phyloP scores from a whole-genome alignment of 2,888 invertebrate genomes.

The Scaptomyza flava region DNA sequence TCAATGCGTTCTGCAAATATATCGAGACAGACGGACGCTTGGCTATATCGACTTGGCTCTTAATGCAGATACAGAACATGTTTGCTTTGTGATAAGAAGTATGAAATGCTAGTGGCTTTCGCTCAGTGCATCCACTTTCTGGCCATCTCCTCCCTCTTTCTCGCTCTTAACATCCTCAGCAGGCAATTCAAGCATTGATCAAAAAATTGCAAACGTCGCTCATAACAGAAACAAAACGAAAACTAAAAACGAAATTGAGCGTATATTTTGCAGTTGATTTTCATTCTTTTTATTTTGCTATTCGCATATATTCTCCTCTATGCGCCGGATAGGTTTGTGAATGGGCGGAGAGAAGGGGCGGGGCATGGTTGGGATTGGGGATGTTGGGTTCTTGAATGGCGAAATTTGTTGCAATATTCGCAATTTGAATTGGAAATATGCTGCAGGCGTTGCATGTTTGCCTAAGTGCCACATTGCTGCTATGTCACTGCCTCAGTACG shows the following conservation, averaged over 20 bases:
- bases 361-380: not conserved
- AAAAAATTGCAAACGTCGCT: constrained; percentile 49
- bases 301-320: constrained; percentile 2
- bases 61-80: too few species aligned
- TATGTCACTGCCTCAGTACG: constrained; percentile 14
- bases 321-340: not conserved
- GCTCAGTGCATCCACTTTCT: not conserved
- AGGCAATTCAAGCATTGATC: constrained; percentile 57
- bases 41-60: too few species aligned
- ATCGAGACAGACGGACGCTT: too few species aligned
- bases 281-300: constrained; percentile 27
- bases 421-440: constrained; percentile 71
- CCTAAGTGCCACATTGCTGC: constrained; percentile 53
- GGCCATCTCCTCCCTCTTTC: not conserved
- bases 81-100: too few species aligned
- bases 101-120: not conserved
- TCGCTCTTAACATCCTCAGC: constrained; percentile 7
- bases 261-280: constrained; percentile 50
- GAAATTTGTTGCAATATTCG: constrained; percentile 71
- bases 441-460: constrained; percentile 69
- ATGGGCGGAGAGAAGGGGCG: not conserved
- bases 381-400: constrained; percentile 14
- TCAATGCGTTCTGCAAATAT: too few species aligned
- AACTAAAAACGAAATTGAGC: constrained; percentile 59
- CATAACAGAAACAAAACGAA: constrained; percentile 38